Conservation (phyloP, 1,140 invertebrate genomes). For the Zelostemma sp. region DNA sequence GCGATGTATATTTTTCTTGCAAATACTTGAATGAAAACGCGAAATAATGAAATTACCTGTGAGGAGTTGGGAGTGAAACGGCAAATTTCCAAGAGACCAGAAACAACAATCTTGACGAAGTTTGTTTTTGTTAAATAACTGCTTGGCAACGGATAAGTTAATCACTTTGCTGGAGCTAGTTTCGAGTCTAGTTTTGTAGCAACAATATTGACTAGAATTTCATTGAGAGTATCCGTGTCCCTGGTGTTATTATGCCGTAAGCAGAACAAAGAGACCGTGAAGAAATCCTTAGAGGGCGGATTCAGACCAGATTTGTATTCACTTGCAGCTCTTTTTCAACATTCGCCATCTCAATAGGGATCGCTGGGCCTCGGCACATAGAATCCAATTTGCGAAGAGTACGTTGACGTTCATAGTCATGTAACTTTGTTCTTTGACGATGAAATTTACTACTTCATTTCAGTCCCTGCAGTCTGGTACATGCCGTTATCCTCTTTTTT, state of each 20-base stretch:
- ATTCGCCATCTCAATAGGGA: conserved; percentile 44
- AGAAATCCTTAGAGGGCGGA: conserved; percentile 29
- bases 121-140: conserved; percentile 6
- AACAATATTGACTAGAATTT: conserved; percentile 22
- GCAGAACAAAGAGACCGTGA: conserved; percentile 22
- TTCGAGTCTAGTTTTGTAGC: conserved; percentile 13
- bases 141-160: not conserved
- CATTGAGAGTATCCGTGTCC: conserved; percentile 15
- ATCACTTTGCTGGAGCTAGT: not conserved
- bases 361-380: conserved; percentile 23
- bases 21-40: too few relatives aligned
- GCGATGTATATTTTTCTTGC: too few relatives aligned
- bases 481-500: not conserved
- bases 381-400: conserved; percentile 20
- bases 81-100: not conserved
- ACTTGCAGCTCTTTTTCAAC: conserved; percentile 43
- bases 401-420: conserved; percentile 11
- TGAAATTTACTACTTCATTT: conserved; percentile 8
- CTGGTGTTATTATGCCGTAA: conserved; percentile 17
- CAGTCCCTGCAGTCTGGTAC: not conserved
- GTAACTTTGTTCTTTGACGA: conserved; percentile 1
- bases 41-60: too few relatives aligned
- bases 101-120: not conserved
- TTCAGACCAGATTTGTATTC: conserved; percentile 31
- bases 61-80: not conserved